phyloP scores from a whole-genome alignment of 1,140 invertebrate species.

The Theocolax elegans region DNA sequence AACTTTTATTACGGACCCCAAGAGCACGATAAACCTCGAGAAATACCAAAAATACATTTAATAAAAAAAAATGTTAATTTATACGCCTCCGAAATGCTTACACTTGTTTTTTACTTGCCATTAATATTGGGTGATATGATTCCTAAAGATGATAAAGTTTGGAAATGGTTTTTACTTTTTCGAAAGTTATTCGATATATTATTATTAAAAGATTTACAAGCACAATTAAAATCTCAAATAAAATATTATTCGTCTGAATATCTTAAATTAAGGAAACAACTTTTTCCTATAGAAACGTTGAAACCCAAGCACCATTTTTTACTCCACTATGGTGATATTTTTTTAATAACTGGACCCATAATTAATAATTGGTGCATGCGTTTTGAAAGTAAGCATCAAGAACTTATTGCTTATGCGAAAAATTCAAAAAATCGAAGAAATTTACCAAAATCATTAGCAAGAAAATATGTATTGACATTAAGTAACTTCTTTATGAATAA shows the following conservation, averaged over 20 bases:
- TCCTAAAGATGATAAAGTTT: background rate
- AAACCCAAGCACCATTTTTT: slow-evolving; percentile 28
- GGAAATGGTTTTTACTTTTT: slow-evolving; percentile 21
- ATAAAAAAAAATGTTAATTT: background rate
- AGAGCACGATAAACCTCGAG: background rate
- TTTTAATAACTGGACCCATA: background rate
- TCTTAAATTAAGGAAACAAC: background rate
- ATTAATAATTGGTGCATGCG: slow-evolving; percentile 19
- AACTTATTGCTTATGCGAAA: background rate
- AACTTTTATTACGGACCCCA: background rate
- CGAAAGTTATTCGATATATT: slow-evolving; percentile 26
- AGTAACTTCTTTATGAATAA: too few relatives aligned
- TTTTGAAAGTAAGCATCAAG: background rate
- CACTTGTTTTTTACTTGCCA: slow-evolving; percentile 2
- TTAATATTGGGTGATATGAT: slow-evolving; percentile 15
- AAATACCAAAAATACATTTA: background rate
- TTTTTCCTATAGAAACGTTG: slow-evolving; percentile 21
- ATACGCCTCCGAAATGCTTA: slow-evolving; percentile 27
- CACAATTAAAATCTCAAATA: slow-evolving; percentile 5
- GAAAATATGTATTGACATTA: too few relatives aligned
- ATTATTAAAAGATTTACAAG: slow-evolving; percentile 6
- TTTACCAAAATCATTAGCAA: background rate
- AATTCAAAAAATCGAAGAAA: slow-evolving; percentile 1
- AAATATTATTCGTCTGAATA: background rate
- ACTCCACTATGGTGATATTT: background rate